Conservation (phyloP, 2,888 invertebrate species). For the Silvanus unidentatus region DNA sequence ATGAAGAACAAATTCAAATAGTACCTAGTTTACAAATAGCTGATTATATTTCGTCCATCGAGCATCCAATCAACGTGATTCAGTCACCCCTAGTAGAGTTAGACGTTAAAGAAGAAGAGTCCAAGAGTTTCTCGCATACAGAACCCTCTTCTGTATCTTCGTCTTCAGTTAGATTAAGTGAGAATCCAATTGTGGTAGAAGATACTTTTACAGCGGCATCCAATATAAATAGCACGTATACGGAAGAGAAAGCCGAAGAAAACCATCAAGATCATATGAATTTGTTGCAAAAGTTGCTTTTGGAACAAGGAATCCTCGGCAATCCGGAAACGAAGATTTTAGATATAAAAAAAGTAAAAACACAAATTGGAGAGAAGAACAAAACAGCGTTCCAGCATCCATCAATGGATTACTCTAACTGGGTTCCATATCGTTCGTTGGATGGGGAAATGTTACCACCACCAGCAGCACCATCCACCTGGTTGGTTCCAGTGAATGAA, state of each 20-base stretch:
- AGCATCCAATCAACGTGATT: conserved; percentile 65
- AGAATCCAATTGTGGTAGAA: conserved; percentile 45
- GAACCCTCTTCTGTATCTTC: background rate
- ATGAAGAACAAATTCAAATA: conserved; percentile 47
- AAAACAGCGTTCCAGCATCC: conserved; percentile 12
- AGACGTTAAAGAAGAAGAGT: conserved; percentile 35
- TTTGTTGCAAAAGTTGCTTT: conserved; percentile 42
- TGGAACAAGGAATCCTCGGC: conserved; percentile 19
- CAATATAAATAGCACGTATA: conserved; percentile 31
- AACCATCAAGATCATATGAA: conserved; percentile 28
- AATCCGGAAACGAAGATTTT: conserved; percentile 15
- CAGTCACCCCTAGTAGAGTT: conserved; percentile 65
- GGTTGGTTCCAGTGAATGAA: conserved; percentile 23
- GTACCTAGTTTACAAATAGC: conserved; percentile 62
- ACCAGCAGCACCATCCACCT: conserved; percentile 31
- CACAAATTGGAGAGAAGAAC: background rate
- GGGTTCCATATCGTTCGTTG: conserved; percentile 24
- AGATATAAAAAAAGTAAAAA: conserved; percentile 14
- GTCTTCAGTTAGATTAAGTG: conserved; percentile 27
- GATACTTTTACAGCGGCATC: conserved; percentile 52
- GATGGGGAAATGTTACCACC: conserved; percentile 28
- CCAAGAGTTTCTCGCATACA: background rate
- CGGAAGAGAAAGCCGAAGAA: conserved; percentile 21
- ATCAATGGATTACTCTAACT: conserved; percentile 31
- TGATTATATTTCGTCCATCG: conserved; percentile 64